These are phyloP conservation scores for Minunthozetes semirufus DNA, from an alignment of 2,888 invertebrate species.

Conservation along the genomic window DNA sequence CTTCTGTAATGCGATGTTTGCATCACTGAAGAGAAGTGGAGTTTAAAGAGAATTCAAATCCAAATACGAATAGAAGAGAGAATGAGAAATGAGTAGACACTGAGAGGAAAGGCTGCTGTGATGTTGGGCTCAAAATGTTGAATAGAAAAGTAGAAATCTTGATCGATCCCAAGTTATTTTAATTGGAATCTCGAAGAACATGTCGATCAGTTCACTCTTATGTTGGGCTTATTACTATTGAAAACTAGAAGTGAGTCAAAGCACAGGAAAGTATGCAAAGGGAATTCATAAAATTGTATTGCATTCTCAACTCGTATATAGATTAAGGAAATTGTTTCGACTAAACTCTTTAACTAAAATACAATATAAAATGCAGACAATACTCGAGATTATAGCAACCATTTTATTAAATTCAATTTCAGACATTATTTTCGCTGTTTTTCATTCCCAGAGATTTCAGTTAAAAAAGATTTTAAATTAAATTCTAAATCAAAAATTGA, in stretches of 20 bases:
- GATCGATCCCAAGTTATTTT: conserved; percentile 25
- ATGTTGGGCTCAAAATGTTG: neutral
- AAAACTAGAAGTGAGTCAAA: neutral
- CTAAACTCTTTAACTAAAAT: conserved; percentile 10
- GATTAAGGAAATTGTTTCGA: conserved; percentile 27
- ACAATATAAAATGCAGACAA: neutral
- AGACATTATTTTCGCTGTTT: neutral
- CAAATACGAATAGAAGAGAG: neutral
- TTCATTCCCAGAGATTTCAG: neutral
- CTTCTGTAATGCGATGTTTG: conserved; percentile 10
- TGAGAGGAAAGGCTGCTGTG: neutral
- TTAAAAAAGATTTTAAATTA: neutral
- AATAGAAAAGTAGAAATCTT: conserved; percentile 12
- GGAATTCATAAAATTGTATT: conserved; percentile 11
- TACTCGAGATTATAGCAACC: conserved; percentile 13
- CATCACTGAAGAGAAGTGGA: conserved; percentile 24
- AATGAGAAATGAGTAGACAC: neutral
- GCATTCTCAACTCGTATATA: neutral
- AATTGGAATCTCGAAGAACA: conserved; percentile 14
- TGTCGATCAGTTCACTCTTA: neutral
- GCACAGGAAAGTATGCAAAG: neutral
- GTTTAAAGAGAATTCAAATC: conserved; percentile 1
- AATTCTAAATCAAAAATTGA: conserved; percentile 4
- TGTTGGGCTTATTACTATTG: conserved; percentile 1
- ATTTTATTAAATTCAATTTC: conserved; percentile 3